A percentile compares a stretch with the other conserved stretches of the same genome.
Conservation (phyloP, 2,797 vertebrate species). For the Cottoperca gobio region DNA sequence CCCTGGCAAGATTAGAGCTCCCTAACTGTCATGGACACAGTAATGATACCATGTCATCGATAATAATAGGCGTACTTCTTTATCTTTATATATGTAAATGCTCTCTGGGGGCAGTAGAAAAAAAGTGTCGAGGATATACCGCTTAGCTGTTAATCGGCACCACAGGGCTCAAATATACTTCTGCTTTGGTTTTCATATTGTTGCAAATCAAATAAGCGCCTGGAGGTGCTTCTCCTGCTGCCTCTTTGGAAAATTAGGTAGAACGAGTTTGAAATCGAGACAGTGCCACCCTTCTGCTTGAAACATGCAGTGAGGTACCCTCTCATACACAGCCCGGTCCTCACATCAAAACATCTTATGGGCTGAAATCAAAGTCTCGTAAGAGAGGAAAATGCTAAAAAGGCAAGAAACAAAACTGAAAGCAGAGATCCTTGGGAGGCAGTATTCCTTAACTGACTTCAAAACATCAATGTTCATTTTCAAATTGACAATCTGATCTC, state of each 20-base stretch:
- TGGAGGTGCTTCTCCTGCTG: conserved; percentile 39
- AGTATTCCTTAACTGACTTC: conserved; percentile 42
- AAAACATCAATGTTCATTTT: conserved; percentile 46
- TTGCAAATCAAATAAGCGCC: conserved; percentile 73
- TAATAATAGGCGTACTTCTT: conserved; percentile 53
- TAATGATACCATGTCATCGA: conserved; percentile 32
- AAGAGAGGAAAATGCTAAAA: conserved; percentile 50
- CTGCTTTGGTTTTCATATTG: conserved; percentile 69
- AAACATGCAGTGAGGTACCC: conserved; percentile 37
- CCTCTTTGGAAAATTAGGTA: conserved; percentile 54
- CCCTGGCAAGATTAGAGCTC: conserved; percentile 10
- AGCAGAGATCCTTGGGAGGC: conserved; percentile 46
- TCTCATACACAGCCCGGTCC: conserved; percentile 31
- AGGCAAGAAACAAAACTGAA: conserved; percentile 43
- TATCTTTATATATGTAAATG: conserved; percentile 48
- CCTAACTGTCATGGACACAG: conserved; percentile 39
- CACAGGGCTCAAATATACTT: conserved; percentile 51
- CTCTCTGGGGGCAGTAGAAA: conserved; percentile 52
- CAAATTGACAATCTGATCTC: conserved; percentile 55
- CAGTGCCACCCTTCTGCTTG: conserved; percentile 29
- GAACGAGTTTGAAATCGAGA: conserved; percentile 37
- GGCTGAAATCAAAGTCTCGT: conserved; percentile 45
- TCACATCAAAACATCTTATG: conserved; percentile 39
- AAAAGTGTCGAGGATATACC: conserved; percentile 32
- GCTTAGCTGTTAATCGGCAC: conserved; percentile 63